Percentiles rank a stretch among this genome's conserved stretches.
Evolutionary conservation across 2,113 vertebrate species (phyloP).

Genomic region (Cryptotis parvus): DNA sequence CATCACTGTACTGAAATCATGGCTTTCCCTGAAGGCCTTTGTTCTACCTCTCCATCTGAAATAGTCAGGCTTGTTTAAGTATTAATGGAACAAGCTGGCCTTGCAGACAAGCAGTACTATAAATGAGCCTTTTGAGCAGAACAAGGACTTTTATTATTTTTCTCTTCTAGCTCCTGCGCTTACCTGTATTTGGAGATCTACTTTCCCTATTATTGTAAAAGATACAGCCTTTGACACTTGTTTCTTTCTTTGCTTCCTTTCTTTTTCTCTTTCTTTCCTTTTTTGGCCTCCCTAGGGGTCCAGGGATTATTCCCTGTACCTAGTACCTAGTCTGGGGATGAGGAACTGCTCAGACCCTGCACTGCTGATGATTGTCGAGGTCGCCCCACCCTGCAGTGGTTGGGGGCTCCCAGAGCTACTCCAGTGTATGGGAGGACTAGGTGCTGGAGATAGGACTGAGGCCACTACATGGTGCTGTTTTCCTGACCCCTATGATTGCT

Average conservation of each 20-base stretch:
- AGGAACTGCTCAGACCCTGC: too few relatives aligned
- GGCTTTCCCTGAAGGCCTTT: conserved; percentile 38
- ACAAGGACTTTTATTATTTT: background rate
- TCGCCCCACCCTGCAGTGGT: too few relatives aligned
- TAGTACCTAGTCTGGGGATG: too few relatives aligned
- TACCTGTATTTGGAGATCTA: background rate
- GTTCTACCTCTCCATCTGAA: background rate
- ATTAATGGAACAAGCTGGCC: conserved; percentile 1
- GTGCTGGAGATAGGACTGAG: too few relatives aligned
- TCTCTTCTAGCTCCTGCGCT: background rate
- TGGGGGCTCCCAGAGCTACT: too few relatives aligned
- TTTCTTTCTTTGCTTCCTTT: conserved; percentile 16
- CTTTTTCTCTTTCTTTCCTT: background rate
- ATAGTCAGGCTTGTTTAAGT: background rate
- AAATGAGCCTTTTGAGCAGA: background rate
- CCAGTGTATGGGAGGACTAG: too few relatives aligned
- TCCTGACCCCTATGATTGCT: too few relatives aligned
- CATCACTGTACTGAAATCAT: conserved; percentile 11
- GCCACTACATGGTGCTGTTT: too few relatives aligned
- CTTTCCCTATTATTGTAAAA: conserved; percentile 12
- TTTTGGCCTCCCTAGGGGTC: background rate
- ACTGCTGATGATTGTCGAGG: too few relatives aligned
- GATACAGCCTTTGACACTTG: background rate
- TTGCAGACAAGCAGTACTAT: background rate
- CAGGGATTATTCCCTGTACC: too few relatives aligned